phyloP scores from a whole-genome alignment of 1,140 invertebrate genomes.

The Drosophila pruinosa region DNA sequence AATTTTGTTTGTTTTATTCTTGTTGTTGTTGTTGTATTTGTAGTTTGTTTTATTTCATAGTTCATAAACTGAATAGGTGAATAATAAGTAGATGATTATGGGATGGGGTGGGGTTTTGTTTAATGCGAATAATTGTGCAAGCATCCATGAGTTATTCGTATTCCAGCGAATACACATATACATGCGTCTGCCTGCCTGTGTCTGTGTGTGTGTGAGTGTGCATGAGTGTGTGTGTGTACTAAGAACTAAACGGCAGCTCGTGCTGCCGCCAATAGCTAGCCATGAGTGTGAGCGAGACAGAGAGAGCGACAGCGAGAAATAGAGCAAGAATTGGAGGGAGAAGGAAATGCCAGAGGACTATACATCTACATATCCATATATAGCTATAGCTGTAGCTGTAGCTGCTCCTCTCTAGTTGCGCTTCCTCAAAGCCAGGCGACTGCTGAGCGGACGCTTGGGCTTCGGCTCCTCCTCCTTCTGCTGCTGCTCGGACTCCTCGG shows the following conservation, averaged over 20 bases:
- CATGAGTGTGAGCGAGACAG: slow-evolving; percentile 38
- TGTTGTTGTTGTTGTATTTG: slow-evolving; percentile 31
- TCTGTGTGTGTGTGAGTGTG: slow-evolving; percentile 3
- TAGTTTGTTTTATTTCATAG: slow-evolving; percentile 37
- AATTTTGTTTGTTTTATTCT: slow-evolving; percentile 11
- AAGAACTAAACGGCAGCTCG: slow-evolving; percentile 73
- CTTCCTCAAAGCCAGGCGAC: slow-evolving; percentile 71
- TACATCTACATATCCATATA: neutral
- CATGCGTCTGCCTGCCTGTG: slow-evolving; percentile 2
- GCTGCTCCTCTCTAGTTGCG: slow-evolving; percentile 65
- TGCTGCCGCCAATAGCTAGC: slow-evolving; percentile 69
- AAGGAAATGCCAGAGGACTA: neutral
- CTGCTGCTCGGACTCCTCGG: slow-evolving; percentile 75
- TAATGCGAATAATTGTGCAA: neutral
- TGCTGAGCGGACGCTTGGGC: slow-evolving; percentile 65
- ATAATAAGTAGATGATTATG: slow-evolving; percentile 15
- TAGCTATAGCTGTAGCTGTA: no score
- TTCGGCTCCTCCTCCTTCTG: slow-evolving; percentile 77
- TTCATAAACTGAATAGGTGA: slow-evolving; percentile 30
- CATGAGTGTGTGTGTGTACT: slow-evolving; percentile 50
- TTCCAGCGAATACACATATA: slow-evolving; percentile 33
- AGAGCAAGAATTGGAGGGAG: neutral
- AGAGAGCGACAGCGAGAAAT: neutral
- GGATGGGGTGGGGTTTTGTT: neutral
- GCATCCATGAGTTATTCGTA: slow-evolving; percentile 25